Evolutionary conservation across 2,888 invertebrate species (phyloP), one percentile per base, ranked within the genome.

Genomic region (Micoletzkya japonica): DNA sequence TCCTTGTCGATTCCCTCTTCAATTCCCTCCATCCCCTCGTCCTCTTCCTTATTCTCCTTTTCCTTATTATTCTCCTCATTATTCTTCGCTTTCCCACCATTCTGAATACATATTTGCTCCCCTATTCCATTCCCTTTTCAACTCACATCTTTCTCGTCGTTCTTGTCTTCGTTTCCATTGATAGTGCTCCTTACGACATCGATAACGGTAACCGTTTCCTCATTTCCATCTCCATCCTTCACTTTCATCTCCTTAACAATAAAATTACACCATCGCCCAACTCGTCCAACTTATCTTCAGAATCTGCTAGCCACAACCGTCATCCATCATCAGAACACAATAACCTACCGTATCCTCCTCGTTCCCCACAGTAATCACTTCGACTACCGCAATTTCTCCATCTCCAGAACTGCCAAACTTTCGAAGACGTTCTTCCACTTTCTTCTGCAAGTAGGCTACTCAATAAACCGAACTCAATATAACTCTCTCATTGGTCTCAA

Each of bases 1-100:
- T 54, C 54, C 54, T 54, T 28, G 20, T 57, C 57, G 34, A 57
- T n/a, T 34, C 34, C 20, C 30, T 57, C 57, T 32, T 57, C 17
- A 17, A 34, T 28, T 32, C 34, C 57, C 34, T 32, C 34, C 34
- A 34, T 32, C 57, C 34, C 20, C 24, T 52, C 52, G n/a, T 52
- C 24, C 24, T 52, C 52, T 52, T 52, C 52, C 6, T n/a, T n/a
- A n/a, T n/a, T 24, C 52, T 14, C 24, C 52, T 52, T n/a, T 14
- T 14, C n/a, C 52, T 52, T 6, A n/a, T 52, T 24, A n/a, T n/a
- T 24, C 52, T n/a, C 17, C 24, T 52, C 52, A 17, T 14, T 52
- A 17, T 52, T 52, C 52, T 52, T 17, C 7, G 6, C 39, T 39
- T 39, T 7, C 7, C 7, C 39, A 39, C 39, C 17, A 39, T 39